Base-by-base conservation (phyloP, 2,797 vertebrate species). In the Catostomus latipinnis region DNA sequence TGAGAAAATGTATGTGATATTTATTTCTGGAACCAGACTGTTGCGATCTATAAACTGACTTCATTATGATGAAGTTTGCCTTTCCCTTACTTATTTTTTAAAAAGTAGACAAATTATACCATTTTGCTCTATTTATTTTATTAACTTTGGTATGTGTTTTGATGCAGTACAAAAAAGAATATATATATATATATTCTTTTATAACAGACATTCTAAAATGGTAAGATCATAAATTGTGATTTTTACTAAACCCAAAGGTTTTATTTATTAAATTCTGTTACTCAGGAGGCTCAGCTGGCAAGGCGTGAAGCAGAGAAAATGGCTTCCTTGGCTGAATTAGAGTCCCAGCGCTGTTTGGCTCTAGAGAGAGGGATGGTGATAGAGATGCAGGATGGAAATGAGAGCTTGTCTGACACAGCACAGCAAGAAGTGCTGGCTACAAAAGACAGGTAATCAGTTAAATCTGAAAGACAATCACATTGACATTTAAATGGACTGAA, bases 231-330 rank as follows among this genome's bases (percentile, higher is more conserved):
- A 34, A 34, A 34, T 34, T 34, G 34, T 34, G 4, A 34, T 34
- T 34, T 34, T 34, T 34, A 34, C 34, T 34, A 34, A 34, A 34
- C 2, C 34, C 2, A 34, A 34, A 54, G 52, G 11, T 13, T 13
- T 54, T n/a, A 65, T 9, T 65, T 46, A 12, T 45, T 13, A 6
- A 12, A 22, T 0, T 11, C 6, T 74, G 1, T 14, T 74, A 34
- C 60, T 57, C 89, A 98, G 97, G 96, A 97, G 85, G 94, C 94
- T 71, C 91, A 92, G 80, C 87, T 96, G 74, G 95, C 96, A 0
- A 92, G 88, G 74, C 89, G 65, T 0, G 94, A 96, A 88, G 94
- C 94, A 0, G 88, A 94, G 10, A 88, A 84, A 49, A 95, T 95
- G 92, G 91, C 93, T 0, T 88, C 87, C 0, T 85, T 95, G 84